Conservation (phyloP, 2,888 invertebrate genomes). For the Sarcophaga rosellei region DNA sequence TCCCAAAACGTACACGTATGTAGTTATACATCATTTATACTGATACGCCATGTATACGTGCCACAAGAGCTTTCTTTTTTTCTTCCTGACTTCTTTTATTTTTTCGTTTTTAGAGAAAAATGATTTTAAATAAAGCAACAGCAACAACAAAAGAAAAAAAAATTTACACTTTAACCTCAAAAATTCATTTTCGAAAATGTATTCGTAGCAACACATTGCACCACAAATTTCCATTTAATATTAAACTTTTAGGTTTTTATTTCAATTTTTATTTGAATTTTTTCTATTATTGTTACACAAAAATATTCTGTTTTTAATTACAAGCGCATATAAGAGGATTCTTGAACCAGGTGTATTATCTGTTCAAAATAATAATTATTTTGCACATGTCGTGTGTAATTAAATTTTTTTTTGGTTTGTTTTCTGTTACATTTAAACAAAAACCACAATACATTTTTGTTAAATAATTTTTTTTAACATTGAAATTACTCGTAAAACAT, state of each 20-base stretch:
- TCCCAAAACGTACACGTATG: background rate
- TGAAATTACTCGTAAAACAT: constrained; percentile 13
- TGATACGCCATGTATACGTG: background rate
- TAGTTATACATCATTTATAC: background rate
- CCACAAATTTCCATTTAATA: constrained; percentile 35
- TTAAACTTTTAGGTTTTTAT: background rate
- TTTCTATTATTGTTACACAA: background rate
- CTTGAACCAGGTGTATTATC: background rate
- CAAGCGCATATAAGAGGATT: background rate
- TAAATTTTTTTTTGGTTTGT: background rate
- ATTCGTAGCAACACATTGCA: background rate
- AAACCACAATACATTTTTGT: constrained; percentile 40
- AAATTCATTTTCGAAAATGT: constrained; percentile 9
- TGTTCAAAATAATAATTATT: constrained; percentile 24
- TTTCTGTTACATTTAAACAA: constrained; percentile 1
- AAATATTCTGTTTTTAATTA: constrained; percentile 44
- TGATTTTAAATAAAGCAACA: background rate
- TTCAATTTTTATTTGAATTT: background rate
- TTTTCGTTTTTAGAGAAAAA: background rate
- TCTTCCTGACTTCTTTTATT: background rate
- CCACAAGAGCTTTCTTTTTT: background rate
- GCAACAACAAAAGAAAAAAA: background rate
- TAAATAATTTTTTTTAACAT: background rate
- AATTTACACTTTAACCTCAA: constrained; percentile 12
- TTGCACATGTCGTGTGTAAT: background rate